phyloP scores from a whole-genome alignment of 2,888 invertebrate genomes.

The Agrochola circellaris region DNA sequence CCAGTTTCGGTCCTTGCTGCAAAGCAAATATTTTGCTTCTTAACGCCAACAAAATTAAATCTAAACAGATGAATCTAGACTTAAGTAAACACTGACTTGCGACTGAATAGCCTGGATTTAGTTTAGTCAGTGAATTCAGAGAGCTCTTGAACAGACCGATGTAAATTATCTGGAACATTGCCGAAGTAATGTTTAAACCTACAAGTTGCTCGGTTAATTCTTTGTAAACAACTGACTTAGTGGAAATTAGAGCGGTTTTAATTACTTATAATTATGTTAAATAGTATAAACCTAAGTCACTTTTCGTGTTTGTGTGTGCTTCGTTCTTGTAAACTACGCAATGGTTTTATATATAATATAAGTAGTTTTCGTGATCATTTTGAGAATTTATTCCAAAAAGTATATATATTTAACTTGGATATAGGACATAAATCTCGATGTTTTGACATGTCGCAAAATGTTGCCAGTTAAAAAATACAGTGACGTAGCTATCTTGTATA shows the following conservation, averaged over 20 bases:
- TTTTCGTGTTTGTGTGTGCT: background rate
- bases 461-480: no score
- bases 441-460: no score
- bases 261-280: background rate
- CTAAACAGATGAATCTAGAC: conserved; percentile 9
- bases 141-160: conserved; percentile 8
- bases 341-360: no score
- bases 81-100: conserved; percentile 40
- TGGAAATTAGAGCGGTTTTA: background rate
- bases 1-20: no score
- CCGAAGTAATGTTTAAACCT: conserved; percentile 12
- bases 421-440: no score
- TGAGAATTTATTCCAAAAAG: background rate
- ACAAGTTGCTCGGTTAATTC: background rate
- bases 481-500: no score
- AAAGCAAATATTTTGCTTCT: background rate
- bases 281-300: background rate
- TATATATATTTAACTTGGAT: no score
- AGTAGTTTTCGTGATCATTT: background rate
- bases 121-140: conserved; percentile 10
- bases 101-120: conserved; percentile 26
- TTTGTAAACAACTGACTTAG: background rate
- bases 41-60: background rate
- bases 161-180: conserved; percentile 10
- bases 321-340: background rate